These are phyloP conservation scores for Acrocera orbiculus DNA, from an alignment of 2,888 invertebrate species.

Conservation along the genomic window DNA sequence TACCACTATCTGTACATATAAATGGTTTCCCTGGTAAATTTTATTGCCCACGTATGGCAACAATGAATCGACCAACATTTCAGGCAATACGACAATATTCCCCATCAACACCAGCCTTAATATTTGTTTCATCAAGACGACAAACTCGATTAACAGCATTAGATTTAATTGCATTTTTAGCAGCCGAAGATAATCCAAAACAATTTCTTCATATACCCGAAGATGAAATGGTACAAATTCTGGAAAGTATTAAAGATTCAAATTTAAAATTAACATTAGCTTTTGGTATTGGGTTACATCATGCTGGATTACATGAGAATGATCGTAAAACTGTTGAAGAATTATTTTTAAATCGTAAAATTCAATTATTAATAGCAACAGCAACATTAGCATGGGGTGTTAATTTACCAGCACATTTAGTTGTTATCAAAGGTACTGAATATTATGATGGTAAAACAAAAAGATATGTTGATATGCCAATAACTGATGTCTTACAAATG, in stretches of 20 bases:
- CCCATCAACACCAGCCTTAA: constrained; percentile 73
- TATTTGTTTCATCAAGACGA: constrained; percentile 90
- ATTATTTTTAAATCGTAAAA: constrained; percentile 84
- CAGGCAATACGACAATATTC: constrained; percentile 89
- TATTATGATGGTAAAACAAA: constrained; percentile 94
- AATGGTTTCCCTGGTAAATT: constrained; percentile 94
- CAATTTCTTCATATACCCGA: constrained; percentile 86
- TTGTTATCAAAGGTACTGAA: constrained; percentile 94
- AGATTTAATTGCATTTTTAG: constrained; percentile 80
- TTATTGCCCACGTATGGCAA: constrained; percentile 98
- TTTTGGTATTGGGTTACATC: constrained; percentile 97
- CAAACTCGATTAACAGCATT: constrained; percentile 94
- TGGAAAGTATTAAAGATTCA: constrained; percentile 57
- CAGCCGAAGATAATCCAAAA: constrained; percentile 81
- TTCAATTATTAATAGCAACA: constrained; percentile 91
- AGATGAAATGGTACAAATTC: constrained; percentile 62
- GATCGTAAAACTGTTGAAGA: constrained; percentile 87
- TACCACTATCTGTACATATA: constrained; percentile 81
- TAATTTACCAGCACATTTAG: constrained; percentile 94
- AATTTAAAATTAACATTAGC: constrained; percentile 85
- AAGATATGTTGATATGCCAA: constrained; percentile 97
- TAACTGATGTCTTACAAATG: constrained; percentile 99
- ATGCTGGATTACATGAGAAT: constrained; percentile 87
- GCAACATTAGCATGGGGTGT: constrained; percentile 99
- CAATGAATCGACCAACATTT: constrained; percentile 98